Base-by-base conservation (phyloP, 2,888 invertebrate genomes). In the Listrodromus nycthemerus region DNA sequence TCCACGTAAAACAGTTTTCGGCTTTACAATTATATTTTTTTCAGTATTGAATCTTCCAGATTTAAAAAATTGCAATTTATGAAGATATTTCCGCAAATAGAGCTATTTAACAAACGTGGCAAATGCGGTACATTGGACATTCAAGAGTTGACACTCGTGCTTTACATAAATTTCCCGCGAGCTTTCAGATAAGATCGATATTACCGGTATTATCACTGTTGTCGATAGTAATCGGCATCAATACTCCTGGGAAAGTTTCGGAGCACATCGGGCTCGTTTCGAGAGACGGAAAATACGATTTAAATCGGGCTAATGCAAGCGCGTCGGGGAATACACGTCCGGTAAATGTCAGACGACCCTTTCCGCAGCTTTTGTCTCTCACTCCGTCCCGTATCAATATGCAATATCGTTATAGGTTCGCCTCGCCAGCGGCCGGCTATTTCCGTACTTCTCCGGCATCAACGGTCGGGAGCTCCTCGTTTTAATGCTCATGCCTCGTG, bases 401-500 rank as follows among this genome's bases (percentile, higher is more conserved):
- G 27, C 71, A 71, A 81, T 82, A 66, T 55, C 45, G 70, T 55
- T 67, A 45, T 41, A 70, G n/a, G 70, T 48, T 41, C 58, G 61
- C 77, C 66, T 27, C 13, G 50, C 58, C 27, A 19, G 13, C 30
- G 58, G 30, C 61, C 41, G 19, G 19, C 45, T 41, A 71, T 21
- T 65, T 61, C 21, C 58, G 61, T 48, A 19, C 48, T 70, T 27
- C n/a, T 16, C 30, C 6, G n/a, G 30, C 24, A 33, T n/a, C 41
- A 61, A 61, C 65, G 52, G 7, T 69, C 76, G 55, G 78, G 79
- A 71, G 75, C 80, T 67, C 79, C 83, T 79, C 80, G 83, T 84
- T 85, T 86, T 86, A 88, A 86, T 84, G 83, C 70, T 16, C 83
- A 86, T 83, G 86, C 85, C 83, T 81, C 80, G 83, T 85, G 61